Base-by-base conservation (phyloP, 2,797 vertebrate species). In the Ceryle rudis region DNA sequence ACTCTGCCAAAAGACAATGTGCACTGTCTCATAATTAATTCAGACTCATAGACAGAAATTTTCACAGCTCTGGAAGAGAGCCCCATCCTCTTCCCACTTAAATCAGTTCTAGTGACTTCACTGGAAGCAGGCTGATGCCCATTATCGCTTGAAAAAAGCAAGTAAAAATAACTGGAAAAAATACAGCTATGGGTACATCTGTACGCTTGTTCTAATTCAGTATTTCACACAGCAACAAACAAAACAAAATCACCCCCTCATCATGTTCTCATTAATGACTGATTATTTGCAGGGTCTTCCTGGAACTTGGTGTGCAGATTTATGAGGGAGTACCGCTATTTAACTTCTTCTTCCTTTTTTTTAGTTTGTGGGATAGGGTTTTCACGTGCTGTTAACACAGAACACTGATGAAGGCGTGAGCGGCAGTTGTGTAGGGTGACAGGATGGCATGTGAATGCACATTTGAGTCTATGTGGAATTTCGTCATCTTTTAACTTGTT, bases 41-140 rank as follows among this genome's bases (percentile, higher is more conserved):
- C 89, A 95, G 89, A 91, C 69, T 91, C 77, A 83, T 0, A 89
- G 79, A 92, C 94, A 95, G 88, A 94, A 92, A 95, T 93, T 91
- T 94, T 90, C 88, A 94, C 82, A 93, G 96, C 90, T 93, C 91
- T 96, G 90, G 90, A 95, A 84, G 57, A 91, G 35, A 64, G 73
- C 71, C 71, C 78, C 90, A 77, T 94, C 66, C 91, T 89, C n/a
- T 88, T 94, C 80, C 90, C 92, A 72, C 82, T 95, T 86, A 70
- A 64, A 93, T 91, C 86, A 67, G 37, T 84, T 84, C 86, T 81
- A 71, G 41, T 69, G 81, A 93, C 75, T 94, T 95, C 82, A 73
- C 72, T 96, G 86, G 72, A 71, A 89, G 75, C 84, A 81, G 80
- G 65, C 57, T 75, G 87, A 89, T 82, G 65, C 41, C 91, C 72